These are phyloP conservation scores for Caenorhabditis sp. DNA, from an alignment of 2,888 invertebrate species.

Conservation along the genomic window DNA sequence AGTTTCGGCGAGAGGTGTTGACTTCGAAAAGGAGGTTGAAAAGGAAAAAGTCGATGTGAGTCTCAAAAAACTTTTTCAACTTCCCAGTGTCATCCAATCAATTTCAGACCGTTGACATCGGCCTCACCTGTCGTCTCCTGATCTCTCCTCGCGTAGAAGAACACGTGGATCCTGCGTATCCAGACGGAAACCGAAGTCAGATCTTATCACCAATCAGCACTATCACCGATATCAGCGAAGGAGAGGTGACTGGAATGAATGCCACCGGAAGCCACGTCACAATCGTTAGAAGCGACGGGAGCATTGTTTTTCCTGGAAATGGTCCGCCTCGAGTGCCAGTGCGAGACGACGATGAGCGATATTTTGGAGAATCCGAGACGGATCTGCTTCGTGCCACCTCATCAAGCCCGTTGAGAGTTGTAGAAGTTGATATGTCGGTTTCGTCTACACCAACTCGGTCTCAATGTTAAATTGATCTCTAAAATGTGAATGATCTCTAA, in stretches of 20 bases:
- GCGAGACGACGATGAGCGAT: background rate
- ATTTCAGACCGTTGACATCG: slow-evolving; percentile 32
- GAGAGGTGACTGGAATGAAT: slow-evolving; percentile 13
- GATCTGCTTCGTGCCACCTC: slow-evolving; percentile 30
- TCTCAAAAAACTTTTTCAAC: background rate
- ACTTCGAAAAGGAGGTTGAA: background rate
- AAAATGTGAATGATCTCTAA: no score
- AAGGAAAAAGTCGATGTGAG: slow-evolving; percentile 6
- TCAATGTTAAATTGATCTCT: slow-evolving; percentile 3
- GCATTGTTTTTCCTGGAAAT: slow-evolving; percentile 20
- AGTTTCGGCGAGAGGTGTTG: background rate
- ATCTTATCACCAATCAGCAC: slow-evolving; percentile 34
- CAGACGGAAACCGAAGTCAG: background rate
- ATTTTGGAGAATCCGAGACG: slow-evolving; percentile 9
- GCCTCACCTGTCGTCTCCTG: slow-evolving; percentile 24
- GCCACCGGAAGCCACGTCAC: slow-evolving; percentile 12
- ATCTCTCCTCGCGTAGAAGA: slow-evolving; percentile 21
- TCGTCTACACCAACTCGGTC: slow-evolving; percentile 28
- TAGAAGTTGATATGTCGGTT: slow-evolving; percentile 29
- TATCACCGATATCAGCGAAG: slow-evolving; percentile 41
- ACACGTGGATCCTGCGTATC: background rate
- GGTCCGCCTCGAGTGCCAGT: slow-evolving; percentile 25
- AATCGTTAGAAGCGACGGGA: slow-evolving; percentile 41
- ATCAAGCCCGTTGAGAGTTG: slow-evolving; percentile 30
- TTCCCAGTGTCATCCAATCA: background rate